These are phyloP conservation scores for Mythimna ferrago DNA, from an alignment of 2,888 invertebrate genomes.

Conservation along the genomic window DNA sequence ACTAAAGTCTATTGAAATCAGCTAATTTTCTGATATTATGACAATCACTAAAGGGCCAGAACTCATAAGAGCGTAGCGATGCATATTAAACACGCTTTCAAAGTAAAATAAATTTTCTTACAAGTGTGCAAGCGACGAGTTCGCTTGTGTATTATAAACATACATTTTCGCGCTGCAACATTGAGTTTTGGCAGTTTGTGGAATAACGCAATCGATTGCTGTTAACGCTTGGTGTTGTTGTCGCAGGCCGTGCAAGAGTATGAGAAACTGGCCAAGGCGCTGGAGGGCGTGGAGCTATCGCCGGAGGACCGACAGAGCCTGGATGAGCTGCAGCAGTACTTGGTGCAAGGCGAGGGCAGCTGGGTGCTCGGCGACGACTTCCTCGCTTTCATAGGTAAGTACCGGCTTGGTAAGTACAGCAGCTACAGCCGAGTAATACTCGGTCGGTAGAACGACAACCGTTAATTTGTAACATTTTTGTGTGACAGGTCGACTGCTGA, in stretches of 20 bases:
- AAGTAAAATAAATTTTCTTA: not conserved
- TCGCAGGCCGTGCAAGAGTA: constrained; percentile 93
- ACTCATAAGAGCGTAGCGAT: not conserved
- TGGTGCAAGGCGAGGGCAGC: constrained; percentile 97
- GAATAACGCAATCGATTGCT: not conserved
- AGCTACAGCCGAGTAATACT: too few relatives aligned
- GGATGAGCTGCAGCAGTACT: constrained; percentile 96
- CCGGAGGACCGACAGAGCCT: constrained; percentile 94
- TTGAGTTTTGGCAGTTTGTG: not conserved
- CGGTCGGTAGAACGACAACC: too few relatives aligned
- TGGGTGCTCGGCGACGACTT: constrained; percentile 98
- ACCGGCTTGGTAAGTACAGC: not conserved
- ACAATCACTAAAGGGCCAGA: not conserved
- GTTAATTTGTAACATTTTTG: not conserved
- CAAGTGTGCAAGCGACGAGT: not conserved
- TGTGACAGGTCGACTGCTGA: constrained; percentile 72
- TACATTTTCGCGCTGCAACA: too few relatives aligned
- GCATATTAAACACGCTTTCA: not conserved
- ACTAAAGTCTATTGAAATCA: not conserved
- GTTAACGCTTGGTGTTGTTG: not conserved
- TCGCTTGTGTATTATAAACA: not conserved
- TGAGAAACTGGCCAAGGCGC: constrained; percentile 92
- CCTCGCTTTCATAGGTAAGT: constrained; percentile 94
- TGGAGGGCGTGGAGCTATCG: constrained; percentile 93
- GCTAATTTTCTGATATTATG: not conserved